Evolutionary conservation across 1,140 invertebrate genomes (phyloP), one percentile per base, ranked within the genome.

Genomic region (Drosophila arizonae): DNA sequence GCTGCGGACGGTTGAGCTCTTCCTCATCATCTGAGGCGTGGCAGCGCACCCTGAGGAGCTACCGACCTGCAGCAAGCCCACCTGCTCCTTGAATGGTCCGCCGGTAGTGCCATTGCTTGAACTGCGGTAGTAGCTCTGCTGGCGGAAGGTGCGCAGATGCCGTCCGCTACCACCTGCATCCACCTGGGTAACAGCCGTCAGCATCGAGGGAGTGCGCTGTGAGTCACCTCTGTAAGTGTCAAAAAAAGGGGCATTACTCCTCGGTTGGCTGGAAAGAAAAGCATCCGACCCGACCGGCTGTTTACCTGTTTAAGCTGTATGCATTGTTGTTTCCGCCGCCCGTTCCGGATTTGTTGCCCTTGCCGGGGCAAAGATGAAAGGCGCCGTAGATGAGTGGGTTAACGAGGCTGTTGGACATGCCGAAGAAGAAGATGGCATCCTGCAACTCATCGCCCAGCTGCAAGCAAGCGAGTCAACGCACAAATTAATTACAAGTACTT

Each of bases 321-420:
- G 84, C 84, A 60, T 91, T 87, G 62, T 91, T 90, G 65, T 91
- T 85, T 51, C 80, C 79, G 1, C 79, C 73, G 2, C 77, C 78
- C 0, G 74, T 66, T 51, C 75, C 43, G 11, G 82, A 82, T 66
- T 91, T 90, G 62, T 76, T 77, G 15, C 77, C 65, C 39, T 78
- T 90, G 33, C 90, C 73, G 4, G 93, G 92, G 92, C 95, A 95
- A 43, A 96, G 92, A 90, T 97, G 96, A 92, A 97, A 97, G 9
- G 96, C 96, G 51, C 96, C 96, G 72, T 97, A 97, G 77, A 97
- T 97, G 13, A 97, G 92, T 2, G 97, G 97, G 93, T 97, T 97
- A 48, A 97, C 94, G 76, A 97, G 93, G 88, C 96, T 96, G 92
- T 97, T 97, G 51, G 95, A 96, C 95, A 97, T 96, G 1, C 97